A percentile compares a stretch with the other conserved stretches of the same genome.
phyloP scores from a whole-genome alignment of 2,113 vertebrate species.

The Oreocharis arfaki region DNA sequence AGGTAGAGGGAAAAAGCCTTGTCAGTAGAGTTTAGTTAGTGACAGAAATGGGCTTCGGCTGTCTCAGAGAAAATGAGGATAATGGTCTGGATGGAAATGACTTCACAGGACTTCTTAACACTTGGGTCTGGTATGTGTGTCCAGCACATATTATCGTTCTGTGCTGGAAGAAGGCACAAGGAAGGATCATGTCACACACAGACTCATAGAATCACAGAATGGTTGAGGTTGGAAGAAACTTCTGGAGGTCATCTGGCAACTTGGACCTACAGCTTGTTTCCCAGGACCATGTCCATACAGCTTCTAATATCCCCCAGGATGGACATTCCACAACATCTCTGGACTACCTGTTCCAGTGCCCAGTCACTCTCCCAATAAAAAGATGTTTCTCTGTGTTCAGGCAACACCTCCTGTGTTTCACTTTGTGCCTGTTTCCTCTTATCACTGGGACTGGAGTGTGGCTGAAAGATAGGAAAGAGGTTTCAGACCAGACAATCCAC shows the following conservation, averaged over 20 bases:
- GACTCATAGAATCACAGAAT: neutral
- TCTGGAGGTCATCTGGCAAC: neutral
- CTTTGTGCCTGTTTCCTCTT: neutral
- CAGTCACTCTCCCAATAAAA: neutral
- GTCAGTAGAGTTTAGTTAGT: neutral
- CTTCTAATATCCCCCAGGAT: neutral
- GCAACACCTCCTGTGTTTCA: neutral
- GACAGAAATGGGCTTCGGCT: neutral
- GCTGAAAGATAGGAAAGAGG: neutral
- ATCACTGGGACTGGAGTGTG: fast-evolving
- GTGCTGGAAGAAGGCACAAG: neutral
- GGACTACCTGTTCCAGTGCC: neutral
- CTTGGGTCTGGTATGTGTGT: neutral
- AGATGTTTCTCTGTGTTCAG: neutral
- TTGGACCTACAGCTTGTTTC: neutral
- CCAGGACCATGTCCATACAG: neutral
- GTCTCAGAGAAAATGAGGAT: neutral
- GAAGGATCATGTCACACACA: neutral
- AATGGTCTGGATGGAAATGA: neutral
- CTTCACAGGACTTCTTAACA: neutral
- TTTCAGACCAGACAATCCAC: neutral
- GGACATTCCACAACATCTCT: neutral
- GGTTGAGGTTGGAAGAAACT: neutral
- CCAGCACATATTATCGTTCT: neutral
- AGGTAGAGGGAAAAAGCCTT: neutral